Evolutionary conservation across 1,140 invertebrate genomes (phyloP).

Genomic region (Sminthurides bifidus): DNA sequence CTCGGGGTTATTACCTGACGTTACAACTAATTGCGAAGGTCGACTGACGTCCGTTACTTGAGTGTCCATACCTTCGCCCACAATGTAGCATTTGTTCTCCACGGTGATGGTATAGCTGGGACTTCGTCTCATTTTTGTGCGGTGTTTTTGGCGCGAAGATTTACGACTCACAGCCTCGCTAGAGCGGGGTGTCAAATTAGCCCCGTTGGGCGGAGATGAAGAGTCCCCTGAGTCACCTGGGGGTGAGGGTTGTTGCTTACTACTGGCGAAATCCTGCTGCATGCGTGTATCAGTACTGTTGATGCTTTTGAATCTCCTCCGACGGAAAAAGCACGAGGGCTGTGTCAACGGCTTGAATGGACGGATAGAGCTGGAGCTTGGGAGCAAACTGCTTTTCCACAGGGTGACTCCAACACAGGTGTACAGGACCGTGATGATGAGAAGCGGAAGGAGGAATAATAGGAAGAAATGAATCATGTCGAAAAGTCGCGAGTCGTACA

Average conservation of each 20-base stretch:
- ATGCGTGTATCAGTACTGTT: neutral
- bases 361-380: neutral
- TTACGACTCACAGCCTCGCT: neutral
- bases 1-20: neutral
- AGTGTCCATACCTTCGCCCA: neutral
- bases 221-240: no score
- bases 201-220: neutral
- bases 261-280: neutral
- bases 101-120: neutral
- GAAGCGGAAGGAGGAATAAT: slow-evolving; percentile 57
- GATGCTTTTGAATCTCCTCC: neutral
- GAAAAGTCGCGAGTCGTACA: slow-evolving; percentile 59
- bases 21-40: neutral
- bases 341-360: neutral
- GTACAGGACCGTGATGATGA: slow-evolving; percentile 59
- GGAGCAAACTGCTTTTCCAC: slow-evolving; percentile 47
- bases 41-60: neutral
- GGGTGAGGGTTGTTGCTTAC: no score
- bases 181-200: neutral
- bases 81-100: slow-evolving; percentile 1
- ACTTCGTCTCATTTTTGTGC: neutral
- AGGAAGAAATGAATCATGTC: slow-evolving; percentile 63
- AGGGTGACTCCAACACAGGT: slow-evolving; percentile 58
- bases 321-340: neutral
- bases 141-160: neutral